Conservation (phyloP, 92 coral and sea anemone genomes). For the Parazoanthus swiftii region DNA sequence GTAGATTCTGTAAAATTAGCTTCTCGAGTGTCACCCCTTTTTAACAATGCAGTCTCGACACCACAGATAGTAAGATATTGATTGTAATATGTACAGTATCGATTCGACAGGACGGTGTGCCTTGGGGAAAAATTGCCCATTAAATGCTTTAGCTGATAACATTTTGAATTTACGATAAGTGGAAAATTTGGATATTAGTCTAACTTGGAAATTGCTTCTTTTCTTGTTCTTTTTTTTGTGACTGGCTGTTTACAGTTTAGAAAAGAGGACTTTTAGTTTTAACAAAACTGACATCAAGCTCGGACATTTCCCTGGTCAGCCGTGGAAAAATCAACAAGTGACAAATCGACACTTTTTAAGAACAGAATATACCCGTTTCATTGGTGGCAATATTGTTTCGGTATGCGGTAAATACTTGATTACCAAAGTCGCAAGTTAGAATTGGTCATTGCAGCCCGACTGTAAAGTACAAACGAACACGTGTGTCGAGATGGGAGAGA, state of each 20-base stretch:
- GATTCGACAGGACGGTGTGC: not conserved
- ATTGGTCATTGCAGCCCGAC: not conserved
- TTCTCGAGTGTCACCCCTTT: too few species aligned
- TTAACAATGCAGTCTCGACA: not conserved
- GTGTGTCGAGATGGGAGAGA: conserved; percentile 1
- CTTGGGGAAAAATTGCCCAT: conserved; percentile 9
- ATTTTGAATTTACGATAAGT: conserved; percentile 13
- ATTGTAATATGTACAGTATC: not conserved
- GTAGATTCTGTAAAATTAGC: too few species aligned
- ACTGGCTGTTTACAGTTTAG: not conserved
- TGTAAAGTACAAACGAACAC: not conserved
- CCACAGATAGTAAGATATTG: not conserved
- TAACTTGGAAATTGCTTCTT: conserved; percentile 8
- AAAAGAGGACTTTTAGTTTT: too few species aligned
- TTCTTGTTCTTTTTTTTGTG: not conserved
- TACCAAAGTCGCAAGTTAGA: not conserved
- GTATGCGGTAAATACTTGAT: not conserved
- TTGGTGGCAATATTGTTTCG: not conserved
- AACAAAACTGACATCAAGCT: too few species aligned
- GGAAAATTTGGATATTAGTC: conserved; percentile 12
- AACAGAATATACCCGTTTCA: not conserved
- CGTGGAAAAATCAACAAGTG: too few species aligned
- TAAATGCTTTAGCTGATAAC: conserved; percentile 1
- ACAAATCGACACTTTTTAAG: not conserved
- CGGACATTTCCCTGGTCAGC: too few species aligned